Base-by-base conservation (phyloP, 2,797 vertebrate species). In the Lophius americanus region DNA sequence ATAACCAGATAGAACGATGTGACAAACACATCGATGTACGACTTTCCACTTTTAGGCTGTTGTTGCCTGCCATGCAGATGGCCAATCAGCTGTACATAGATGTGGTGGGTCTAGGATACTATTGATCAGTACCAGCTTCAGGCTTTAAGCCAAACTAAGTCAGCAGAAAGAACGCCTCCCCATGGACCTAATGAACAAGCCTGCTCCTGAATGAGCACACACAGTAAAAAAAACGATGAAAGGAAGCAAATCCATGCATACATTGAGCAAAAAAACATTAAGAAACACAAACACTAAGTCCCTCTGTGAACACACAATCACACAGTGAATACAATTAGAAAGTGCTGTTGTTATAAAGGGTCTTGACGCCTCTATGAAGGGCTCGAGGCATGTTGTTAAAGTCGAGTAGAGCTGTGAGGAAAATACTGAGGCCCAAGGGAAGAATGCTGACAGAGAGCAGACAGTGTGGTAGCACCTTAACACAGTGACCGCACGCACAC, bases 341-440 rank as follows among this genome's bases (percentile, higher is more conserved):
- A 82, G 69, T 69, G 71, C 73, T 56, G 73, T 70, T 87, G 83
- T 85, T 84, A 78, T 80, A 82, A 80, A 43, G 78, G 77, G 72
- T 80, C 78, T 68, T 43, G 50, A 73, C 58, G 58, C 78, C 69
- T 80, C 65, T 65, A 72, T 48, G 65, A 81, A 85, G 53, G 53
- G 14, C 53, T 42, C 8, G 9, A 32, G 73, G 56, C 64, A 70
- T 62, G 82, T 76, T 87, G 85, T 81, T 88, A 76, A 79, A 85
- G 82, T 60, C 44, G 51, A 85, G 81, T 48, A 64, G 78, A 90
- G 82, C 82, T 88, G 85, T 67, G 85, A 91, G 86, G 78, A 86
- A 89, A 89, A 89, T 81, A 89, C 77, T 73, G 85, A 90, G 57
- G 82, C 88, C 88, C 79, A 47, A 80, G 86, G 89, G 89, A 89